These are phyloP conservation scores for Achatina immaculata DNA, from an alignment of 1,140 invertebrate species.

Conservation along the genomic window DNA sequence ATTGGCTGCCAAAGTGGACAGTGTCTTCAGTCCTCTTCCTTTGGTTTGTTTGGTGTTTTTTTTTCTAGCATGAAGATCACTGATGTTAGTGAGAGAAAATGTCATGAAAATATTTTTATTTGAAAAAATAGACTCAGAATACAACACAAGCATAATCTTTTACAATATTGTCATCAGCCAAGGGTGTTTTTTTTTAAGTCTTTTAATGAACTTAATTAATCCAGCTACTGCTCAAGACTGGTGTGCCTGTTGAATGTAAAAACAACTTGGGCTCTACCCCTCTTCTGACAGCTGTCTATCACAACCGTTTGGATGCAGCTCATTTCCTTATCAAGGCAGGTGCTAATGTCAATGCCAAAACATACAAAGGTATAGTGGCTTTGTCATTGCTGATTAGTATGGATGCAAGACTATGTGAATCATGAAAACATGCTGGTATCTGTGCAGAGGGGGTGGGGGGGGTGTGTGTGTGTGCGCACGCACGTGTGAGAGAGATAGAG, in stretches of 20 bases:
- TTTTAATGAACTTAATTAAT: not conserved
- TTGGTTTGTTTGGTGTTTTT: not conserved
- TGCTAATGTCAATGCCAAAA: constrained; percentile 22
- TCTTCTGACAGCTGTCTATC: constrained; percentile 51
- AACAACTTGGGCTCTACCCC: constrained; percentile 61
- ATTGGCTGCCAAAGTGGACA: too few species aligned
- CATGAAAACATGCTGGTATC: not conserved
- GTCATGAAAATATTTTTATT: not conserved
- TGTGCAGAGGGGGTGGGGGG: too few species aligned
- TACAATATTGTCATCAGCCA: not conserved
- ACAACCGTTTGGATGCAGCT: not conserved
- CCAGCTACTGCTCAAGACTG: not conserved
- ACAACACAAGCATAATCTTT: not conserved
- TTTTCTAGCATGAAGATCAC: not conserved
- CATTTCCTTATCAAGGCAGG: constrained; percentile 14
- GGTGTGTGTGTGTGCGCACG: not conserved
- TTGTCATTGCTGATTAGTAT: not conserved
- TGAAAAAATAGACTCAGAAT: not conserved
- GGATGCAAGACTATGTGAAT: not conserved
- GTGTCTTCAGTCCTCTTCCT: not conserved
- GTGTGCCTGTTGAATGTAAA: constrained; percentile 36
- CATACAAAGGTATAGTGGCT: not conserved
- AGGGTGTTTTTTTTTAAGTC: not conserved
- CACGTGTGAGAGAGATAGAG: not conserved
- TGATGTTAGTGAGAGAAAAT: not conserved